Base-by-base conservation (phyloP, 2,888 invertebrate genomes). In the Chrysomela aeneicollis region DNA sequence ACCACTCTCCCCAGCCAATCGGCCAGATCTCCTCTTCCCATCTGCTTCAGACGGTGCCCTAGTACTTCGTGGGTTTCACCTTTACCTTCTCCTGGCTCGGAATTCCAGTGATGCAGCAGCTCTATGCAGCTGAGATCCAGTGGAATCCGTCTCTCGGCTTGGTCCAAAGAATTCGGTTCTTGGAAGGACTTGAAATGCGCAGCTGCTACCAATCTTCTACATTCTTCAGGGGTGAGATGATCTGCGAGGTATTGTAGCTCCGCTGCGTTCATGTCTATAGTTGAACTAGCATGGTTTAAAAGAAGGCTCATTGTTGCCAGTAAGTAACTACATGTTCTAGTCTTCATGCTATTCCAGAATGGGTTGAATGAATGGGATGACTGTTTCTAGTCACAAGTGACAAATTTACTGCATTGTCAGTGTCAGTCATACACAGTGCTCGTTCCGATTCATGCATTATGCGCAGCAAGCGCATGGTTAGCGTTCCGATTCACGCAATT, bases 1-100 rank as follows among this genome's bases (percentile, higher is more conserved):
- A 87, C 85, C 0, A 85, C 84, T 64, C 80, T 83, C 8, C 87
- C 87, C 0, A 90, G 75, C 89, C 89, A 89, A 70, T 87, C 85
- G 0, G 89, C 88, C 57, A 90, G 77, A 67, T 88, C 85, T 0
- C 69, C 66, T 70, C 85, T 85, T 19, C 85, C 86, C 62, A 90
- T 81, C 78, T 89, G 88, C 5, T 86, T 83, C 21, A 90, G 78
- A 70, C 89, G 84, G 49, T 84, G 85, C 52, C 83, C 83, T 10
- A 90, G 71, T 12, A 83, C 74, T 72, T 86, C 86, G 69, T 90
- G 89, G 2, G 86, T 86, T 76, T 86, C 85, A 0, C 86, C 86
- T 72, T 78, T 82, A 1, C 88, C 89, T 78, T 87, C 86, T 1
- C 77, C 78, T 1, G 75, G 75, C 8, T 79, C 76, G 3, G 81